Evolutionary conservation across 2,113 vertebrate species (phyloP).

Genomic region (Calidris pygmaea): DNA sequence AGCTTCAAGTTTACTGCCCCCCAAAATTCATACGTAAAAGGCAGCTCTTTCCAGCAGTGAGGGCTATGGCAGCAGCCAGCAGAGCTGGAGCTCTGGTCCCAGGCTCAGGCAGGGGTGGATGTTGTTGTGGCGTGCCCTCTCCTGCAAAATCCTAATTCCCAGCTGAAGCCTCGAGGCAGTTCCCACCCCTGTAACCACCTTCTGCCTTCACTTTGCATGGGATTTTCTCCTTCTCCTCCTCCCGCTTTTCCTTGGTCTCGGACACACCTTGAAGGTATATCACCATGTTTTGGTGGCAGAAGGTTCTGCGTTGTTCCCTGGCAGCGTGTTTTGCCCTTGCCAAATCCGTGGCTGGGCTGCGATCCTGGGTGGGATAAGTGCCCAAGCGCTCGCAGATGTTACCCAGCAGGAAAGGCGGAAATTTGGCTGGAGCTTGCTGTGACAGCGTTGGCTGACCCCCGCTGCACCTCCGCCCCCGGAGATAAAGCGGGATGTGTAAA

Average conservation of each 20-base stretch:
- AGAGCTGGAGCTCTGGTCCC: neutral
- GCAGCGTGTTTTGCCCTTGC: fast-evolving
- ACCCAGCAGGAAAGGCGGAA: neutral
- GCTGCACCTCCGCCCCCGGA: neutral
- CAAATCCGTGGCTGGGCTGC: neutral
- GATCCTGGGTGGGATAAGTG: fast-evolving
- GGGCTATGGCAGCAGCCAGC: neutral
- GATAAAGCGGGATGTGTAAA: neutral
- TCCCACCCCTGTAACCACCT: neutral
- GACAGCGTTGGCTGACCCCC: fast-evolving
- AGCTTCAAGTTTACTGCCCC: neutral
- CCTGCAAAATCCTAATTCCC: neutral
- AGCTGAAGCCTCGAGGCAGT: neutral
- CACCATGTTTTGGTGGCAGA: neutral
- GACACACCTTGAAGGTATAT: neutral
- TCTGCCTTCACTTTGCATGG: neutral
- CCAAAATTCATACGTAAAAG: neutral
- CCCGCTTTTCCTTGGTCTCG: fast-evolving
- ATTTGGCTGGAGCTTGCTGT: neutral
- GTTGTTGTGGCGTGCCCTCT: neutral
- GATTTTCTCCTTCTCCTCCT: neutral
- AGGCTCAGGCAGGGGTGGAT: neutral
- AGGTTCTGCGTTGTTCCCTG: neutral
- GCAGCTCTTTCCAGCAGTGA: neutral
- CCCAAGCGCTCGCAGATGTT: neutral